These are phyloP conservation scores for Chionodraco myersi DNA, from an alignment of 2,113 vertebrate genomes.

Conservation along the genomic window DNA sequence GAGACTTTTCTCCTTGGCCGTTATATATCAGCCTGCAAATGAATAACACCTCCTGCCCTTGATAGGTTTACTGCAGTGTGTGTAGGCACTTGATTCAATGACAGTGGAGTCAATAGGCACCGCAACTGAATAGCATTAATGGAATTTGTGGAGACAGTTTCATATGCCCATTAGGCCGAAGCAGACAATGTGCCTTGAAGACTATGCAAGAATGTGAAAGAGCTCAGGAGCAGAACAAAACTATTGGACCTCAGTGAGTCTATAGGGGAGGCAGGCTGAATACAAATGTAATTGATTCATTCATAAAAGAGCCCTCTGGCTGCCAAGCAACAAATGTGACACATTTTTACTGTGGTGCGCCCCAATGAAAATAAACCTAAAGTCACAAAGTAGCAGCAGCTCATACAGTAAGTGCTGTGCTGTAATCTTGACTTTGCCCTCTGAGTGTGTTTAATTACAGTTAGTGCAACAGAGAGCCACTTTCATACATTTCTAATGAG, in stretches of 20 bases:
- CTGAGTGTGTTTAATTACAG: not conserved
- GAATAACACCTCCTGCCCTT: not conserved
- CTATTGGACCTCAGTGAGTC: not conserved
- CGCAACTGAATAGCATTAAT: not conserved
- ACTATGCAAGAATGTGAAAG: constrained; percentile 28
- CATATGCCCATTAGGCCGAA: not conserved
- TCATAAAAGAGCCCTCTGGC: constrained; percentile 27
- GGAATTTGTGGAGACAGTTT: constrained; percentile 47
- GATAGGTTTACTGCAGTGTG: constrained; percentile 8
- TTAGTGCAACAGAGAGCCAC: not conserved
- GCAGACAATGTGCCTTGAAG: constrained; percentile 12
- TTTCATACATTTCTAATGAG: not conserved
- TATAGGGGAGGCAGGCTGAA: constrained; percentile 18
- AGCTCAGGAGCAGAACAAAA: constrained; percentile 4
- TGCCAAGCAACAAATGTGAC: constrained; percentile 19
- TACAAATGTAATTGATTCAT: constrained; percentile 18
- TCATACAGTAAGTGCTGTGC: not conserved
- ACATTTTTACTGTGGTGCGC: not conserved
- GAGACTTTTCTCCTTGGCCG: not conserved
- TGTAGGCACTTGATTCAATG: not conserved
- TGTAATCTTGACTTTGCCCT: not conserved
- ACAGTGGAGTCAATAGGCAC: constrained; percentile 7
- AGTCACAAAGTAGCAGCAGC: not conserved
- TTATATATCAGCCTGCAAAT: constrained; percentile 2
- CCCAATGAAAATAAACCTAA: not conserved